Conservation (phyloP, 53 echinoderm and acorn worm species). For the Paelopatides confundens region DNA sequence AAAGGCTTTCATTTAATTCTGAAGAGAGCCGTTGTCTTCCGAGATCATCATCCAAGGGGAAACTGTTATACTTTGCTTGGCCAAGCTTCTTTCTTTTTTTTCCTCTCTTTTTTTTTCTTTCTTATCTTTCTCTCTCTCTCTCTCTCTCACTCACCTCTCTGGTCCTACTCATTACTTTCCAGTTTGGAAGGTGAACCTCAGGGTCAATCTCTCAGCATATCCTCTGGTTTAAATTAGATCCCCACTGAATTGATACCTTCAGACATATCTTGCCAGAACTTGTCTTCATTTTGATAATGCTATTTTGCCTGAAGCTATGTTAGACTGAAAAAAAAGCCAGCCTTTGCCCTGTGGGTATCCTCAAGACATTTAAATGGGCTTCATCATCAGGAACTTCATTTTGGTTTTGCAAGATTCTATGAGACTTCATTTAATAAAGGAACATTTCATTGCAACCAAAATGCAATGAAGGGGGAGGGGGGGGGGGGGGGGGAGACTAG, state of each 20-base stretch:
- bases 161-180: not conserved
- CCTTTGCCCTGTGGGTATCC: conserved; percentile 1
- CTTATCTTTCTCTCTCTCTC: not conserved
- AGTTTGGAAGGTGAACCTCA: conserved; percentile 5
- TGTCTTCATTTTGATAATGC: not conserved
- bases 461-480: too few species aligned
- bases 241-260: conserved; percentile 27
- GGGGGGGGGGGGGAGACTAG: too few species aligned
- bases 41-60: not conserved
- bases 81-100: not conserved
- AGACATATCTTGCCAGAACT: not conserved
- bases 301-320: not conserved
- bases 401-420: too few species aligned
- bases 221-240: conserved; percentile 41
- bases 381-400: not conserved
- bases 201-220: not conserved
- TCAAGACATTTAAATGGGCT: not conserved
- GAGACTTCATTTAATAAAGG: too few species aligned
- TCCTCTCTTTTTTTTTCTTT: not conserved
- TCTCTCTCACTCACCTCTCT: not conserved
- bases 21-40: not conserved
- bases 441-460: too few species aligned
- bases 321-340: not conserved
- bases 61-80: not conserved
- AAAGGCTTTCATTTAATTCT: not conserved